Evolutionary conservation across 2,113 vertebrate genomes (phyloP).

Genomic region (Aramus guarauna): DNA sequence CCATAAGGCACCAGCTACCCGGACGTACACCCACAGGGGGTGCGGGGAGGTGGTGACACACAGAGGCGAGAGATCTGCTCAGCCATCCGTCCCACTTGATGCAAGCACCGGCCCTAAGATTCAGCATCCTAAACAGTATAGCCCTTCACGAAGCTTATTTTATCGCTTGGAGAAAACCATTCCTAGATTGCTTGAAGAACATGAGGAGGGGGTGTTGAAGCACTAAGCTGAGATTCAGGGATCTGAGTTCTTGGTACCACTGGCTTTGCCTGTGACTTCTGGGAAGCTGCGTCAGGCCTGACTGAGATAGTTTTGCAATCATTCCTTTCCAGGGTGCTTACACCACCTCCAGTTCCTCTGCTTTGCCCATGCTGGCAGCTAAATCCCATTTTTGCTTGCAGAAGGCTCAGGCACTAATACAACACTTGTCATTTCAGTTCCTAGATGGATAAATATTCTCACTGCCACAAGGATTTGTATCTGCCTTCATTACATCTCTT

Average conservation of each 20-base stretch:
- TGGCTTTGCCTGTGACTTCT: neutral
- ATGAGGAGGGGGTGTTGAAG: neutral
- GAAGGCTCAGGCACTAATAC: neutral
- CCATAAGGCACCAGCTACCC: neutral
- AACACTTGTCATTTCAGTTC: neutral
- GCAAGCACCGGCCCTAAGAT: neutral
- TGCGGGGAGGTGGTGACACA: accelerated
- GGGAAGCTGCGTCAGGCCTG: neutral
- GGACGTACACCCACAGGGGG: neutral
- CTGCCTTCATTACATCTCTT: conserved; percentile 6
- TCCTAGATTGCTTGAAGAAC: neutral
- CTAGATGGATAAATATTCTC: neutral
- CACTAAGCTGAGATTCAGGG: neutral
- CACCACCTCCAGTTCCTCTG: neutral
- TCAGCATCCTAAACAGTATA: neutral
- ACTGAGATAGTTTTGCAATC: neutral
- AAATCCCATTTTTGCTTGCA: neutral
- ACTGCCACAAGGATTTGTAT: conserved; percentile 39
- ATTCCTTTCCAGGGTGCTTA: neutral
- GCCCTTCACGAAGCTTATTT: neutral
- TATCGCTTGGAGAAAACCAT: accelerated
- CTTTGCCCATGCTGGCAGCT: neutral
- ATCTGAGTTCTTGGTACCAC: neutral
- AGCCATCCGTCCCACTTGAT: neutral
- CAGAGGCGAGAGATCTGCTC: neutral